phyloP scores from a whole-genome alignment of 2,888 invertebrate species.

The Stenchaetothrips biformis region DNA sequence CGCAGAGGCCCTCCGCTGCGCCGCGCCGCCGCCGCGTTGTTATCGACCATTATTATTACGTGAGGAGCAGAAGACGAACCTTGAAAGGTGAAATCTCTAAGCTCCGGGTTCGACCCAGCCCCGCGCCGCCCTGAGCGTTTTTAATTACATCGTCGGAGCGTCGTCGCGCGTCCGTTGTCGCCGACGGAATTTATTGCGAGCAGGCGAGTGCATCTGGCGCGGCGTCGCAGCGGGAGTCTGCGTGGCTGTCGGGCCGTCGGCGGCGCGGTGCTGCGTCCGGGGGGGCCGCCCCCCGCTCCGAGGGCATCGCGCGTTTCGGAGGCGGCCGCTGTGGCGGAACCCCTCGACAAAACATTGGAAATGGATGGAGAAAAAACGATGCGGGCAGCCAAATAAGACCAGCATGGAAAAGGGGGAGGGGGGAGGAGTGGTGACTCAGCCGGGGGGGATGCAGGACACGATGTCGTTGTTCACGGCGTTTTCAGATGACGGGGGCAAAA shows the following conservation, averaged over 20 bases:
- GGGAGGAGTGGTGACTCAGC: neutral
- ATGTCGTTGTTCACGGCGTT: too few relatives aligned
- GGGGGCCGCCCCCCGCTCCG: too few relatives aligned
- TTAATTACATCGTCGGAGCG: neutral
- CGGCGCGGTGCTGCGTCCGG: neutral
- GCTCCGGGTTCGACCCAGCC: neutral
- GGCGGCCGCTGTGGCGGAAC: neutral
- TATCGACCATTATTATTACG: conserved; percentile 2
- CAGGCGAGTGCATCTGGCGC: neutral
- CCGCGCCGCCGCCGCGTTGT: neutral
- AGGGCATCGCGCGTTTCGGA: too few relatives aligned
- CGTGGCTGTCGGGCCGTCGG: too few relatives aligned
- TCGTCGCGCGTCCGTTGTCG: neutral
- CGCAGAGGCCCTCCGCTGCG: neutral
- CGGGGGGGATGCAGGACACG: neutral
- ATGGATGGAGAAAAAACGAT: neutral
- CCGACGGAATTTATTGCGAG: neutral
- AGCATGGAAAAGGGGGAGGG: neutral
- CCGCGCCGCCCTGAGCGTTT: neutral
- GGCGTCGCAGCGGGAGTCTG: too few relatives aligned
- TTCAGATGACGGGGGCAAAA: too few relatives aligned
- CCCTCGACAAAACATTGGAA: neutral
- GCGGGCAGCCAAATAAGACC: neutral
- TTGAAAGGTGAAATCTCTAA: neutral
- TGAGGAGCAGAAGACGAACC: neutral